Evolutionary conservation across 2,797 vertebrate genomes (phyloP).

Genomic region (Acropternis orthonyx): DNA sequence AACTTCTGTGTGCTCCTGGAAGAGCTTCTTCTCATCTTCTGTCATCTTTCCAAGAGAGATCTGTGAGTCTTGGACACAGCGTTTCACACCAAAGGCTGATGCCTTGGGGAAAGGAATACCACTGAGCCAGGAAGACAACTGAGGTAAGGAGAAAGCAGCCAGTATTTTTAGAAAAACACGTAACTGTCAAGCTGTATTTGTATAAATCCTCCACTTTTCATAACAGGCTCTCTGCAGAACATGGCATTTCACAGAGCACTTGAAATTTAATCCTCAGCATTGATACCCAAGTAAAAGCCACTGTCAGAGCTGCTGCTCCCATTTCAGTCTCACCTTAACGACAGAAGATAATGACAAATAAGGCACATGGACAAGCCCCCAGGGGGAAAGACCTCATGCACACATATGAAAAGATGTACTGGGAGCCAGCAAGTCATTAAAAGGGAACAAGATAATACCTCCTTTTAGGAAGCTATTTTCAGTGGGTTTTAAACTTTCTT

Average conservation of each 20-base stretch:
- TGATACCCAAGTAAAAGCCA: not conserved
- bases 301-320: not conserved
- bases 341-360: not conserved
- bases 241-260: not conserved
- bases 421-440: not conserved
- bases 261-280: slow-evolving; percentile 7
- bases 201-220: not conserved
- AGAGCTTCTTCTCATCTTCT: not conserved
- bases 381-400: not conserved
- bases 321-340: not conserved
- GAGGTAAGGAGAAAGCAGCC: not conserved
- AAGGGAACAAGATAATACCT: not conserved
- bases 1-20: not conserved
- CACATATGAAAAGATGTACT: not conserved
- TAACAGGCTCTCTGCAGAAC: not conserved
- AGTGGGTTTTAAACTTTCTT: not conserved
- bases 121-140: not conserved
- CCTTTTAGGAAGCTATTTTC: not conserved
- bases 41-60: not conserved
- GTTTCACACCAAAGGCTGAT: not conserved
- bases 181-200: slow-evolving; percentile 9
- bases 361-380: not conserved
- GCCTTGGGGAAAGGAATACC: not conserved
- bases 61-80: not conserved
- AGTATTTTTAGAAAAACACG: not conserved